phyloP scores from a whole-genome alignment of 2,113 vertebrate genomes.

The Podiceps cristatus region DNA sequence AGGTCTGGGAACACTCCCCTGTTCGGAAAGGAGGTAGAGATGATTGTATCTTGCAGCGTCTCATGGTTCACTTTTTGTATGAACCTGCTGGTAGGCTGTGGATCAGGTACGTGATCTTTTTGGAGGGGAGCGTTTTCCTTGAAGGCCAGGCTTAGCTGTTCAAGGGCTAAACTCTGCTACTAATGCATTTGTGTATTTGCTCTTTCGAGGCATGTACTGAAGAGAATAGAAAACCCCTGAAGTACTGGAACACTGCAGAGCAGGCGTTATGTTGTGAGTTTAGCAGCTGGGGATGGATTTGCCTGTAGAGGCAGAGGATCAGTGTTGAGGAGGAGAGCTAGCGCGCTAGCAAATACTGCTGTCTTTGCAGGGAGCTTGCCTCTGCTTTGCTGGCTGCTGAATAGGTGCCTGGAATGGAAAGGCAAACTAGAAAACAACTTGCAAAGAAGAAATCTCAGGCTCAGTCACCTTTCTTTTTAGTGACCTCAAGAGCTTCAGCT shows the following conservation, averaged over 20 bases:
- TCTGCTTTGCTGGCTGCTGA: not conserved
- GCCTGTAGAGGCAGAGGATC: not conserved
- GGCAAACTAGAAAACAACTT: not conserved
- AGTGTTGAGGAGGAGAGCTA: not conserved
- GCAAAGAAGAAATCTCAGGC: not conserved
- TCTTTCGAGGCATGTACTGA: not conserved
- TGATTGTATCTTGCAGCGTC: rapidly evolving
- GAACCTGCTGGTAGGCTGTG: not conserved
- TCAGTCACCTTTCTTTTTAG: not conserved
- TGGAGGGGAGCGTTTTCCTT: not conserved
- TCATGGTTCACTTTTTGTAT: rapidly evolving
- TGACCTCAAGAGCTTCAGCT: not conserved
- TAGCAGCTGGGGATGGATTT: not conserved
- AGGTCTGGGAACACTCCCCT: not conserved
- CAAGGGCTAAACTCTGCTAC: not conserved
- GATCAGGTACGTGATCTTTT: not conserved
- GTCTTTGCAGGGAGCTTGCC: not conserved
- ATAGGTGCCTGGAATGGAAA: not conserved
- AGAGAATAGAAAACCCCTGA: not conserved
- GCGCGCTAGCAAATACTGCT: not conserved
- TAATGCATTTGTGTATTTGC: not conserved
- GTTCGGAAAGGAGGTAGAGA: not conserved
- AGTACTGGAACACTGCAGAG: not conserved
- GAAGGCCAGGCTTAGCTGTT: not conserved
- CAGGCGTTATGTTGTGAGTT: not conserved